A percentile compares a stretch with the other conserved stretches of the same genome.
phyloP scores from a whole-genome alignment of 2,888 invertebrate genomes.

The Orthosia gracilis region DNA sequence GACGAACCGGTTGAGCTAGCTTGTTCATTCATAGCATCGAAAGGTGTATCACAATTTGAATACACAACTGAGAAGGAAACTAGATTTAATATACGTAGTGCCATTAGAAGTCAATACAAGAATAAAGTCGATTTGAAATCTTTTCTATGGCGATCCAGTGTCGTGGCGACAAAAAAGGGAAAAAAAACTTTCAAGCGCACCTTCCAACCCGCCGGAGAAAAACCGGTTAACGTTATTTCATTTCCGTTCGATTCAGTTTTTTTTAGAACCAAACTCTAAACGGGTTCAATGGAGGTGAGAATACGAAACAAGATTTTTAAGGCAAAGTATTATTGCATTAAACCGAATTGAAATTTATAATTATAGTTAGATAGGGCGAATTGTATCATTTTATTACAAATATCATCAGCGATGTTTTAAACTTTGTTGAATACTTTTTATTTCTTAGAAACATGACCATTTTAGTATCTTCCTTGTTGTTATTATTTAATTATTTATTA shows the following conservation, averaged over 20 bases:
- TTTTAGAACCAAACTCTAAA: conserved; percentile 85
- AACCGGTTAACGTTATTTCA: conserved; percentile 90
- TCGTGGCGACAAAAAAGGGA: conserved; percentile 78
- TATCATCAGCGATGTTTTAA: background rate
- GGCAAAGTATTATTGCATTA: conserved; percentile 62
- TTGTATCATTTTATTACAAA: conserved; percentile 41
- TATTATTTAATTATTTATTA: background rate
- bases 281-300: conserved; percentile 84
- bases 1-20: conserved; percentile 60
- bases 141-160: conserved; percentile 60
- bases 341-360: conserved; percentile 44
- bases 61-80: conserved; percentile 49
- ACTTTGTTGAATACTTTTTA: background rate
- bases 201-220: conserved; percentile 80
- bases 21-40: conserved; percentile 61
- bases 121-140: conserved; percentile 56
- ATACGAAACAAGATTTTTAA: conserved; percentile 71
- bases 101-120: conserved; percentile 46
- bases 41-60: conserved; percentile 53
- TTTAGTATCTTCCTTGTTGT: background rate
- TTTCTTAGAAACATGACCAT: background rate
- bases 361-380: conserved; percentile 48
- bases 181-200: conserved; percentile 76
- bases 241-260: conserved; percentile 90
- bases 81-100: conserved; percentile 34